phyloP scores from a whole-genome alignment of 2,113 vertebrate genomes.

The Nestor notabilis region DNA sequence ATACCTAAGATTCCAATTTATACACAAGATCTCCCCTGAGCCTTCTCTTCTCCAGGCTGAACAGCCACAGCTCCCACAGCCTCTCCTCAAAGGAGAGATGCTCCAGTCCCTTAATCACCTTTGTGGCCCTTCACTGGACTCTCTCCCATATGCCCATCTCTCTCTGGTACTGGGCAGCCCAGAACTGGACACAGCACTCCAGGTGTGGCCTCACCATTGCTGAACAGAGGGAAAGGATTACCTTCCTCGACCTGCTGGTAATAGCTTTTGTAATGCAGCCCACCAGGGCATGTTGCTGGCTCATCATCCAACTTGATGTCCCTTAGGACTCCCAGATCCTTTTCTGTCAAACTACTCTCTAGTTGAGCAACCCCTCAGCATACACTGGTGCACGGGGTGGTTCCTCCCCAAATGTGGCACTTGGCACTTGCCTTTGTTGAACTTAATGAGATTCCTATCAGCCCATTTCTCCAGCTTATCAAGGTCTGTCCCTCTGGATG shows the following conservation, averaged over 20 bases:
- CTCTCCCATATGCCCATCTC: neutral
- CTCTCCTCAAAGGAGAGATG: neutral
- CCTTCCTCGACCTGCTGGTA: neutral
- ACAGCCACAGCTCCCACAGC: neutral
- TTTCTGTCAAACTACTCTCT: neutral
- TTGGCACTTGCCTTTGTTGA: neutral
- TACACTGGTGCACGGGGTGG: neutral
- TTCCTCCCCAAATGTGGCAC: neutral
- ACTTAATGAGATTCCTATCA: neutral
- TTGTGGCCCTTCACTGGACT: fast-evolving
- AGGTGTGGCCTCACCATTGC: neutral
- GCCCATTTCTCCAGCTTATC: neutral
- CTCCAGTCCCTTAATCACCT: neutral
- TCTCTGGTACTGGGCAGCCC: neutral
- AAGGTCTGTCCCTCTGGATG: neutral
- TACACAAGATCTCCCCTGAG: neutral
- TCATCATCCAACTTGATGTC: neutral
- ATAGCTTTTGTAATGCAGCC: neutral
- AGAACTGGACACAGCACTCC: neutral
- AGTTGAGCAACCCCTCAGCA: neutral
- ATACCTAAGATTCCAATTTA: neutral
- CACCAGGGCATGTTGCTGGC: neutral
- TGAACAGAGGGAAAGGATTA: neutral
- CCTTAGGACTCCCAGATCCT: neutral
- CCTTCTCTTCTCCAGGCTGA: neutral